Conservation (phyloP, 2,113 vertebrate species). For the Malurus elegans region DNA sequence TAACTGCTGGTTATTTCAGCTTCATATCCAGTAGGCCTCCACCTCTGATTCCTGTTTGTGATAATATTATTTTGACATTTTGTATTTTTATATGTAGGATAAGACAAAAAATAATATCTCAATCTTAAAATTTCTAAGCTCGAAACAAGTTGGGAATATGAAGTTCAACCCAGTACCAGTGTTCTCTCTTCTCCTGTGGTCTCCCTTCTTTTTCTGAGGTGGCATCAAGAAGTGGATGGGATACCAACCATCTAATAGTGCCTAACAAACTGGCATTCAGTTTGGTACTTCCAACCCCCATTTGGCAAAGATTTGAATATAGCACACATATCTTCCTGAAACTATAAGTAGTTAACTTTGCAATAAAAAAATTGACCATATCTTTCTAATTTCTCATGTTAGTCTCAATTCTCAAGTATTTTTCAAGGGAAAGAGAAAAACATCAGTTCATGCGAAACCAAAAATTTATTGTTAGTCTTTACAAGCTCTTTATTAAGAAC, state of each 20-base stretch:
- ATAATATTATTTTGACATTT: not conserved
- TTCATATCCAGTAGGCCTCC: not conserved
- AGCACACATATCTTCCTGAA: not conserved
- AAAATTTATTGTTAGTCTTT: not conserved
- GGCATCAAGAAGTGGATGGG: not conserved
- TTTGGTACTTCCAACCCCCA: not conserved
- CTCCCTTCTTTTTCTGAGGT: not conserved
- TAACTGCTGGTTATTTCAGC: not conserved
- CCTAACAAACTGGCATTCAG: not conserved
- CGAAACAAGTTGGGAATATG: not conserved
- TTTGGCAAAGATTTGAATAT: not conserved
- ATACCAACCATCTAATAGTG: rapidly evolving
- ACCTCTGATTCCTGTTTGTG: not conserved
- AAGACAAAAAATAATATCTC: not conserved
- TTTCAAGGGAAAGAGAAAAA: not conserved
- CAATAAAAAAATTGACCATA: not conserved
- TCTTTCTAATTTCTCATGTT: not conserved
- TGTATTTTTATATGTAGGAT: not conserved
- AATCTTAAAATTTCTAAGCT: not conserved
- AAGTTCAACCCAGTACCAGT: not conserved
- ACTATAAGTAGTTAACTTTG: not conserved
- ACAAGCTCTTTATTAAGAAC: not conserved
- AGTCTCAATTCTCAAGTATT: not conserved
- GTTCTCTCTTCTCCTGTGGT: not conserved
- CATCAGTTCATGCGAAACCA: not conserved